These are phyloP conservation scores for Pemphredon lugubris DNA, from an alignment of 2,888 invertebrate genomes.

Conservation along the genomic window DNA sequence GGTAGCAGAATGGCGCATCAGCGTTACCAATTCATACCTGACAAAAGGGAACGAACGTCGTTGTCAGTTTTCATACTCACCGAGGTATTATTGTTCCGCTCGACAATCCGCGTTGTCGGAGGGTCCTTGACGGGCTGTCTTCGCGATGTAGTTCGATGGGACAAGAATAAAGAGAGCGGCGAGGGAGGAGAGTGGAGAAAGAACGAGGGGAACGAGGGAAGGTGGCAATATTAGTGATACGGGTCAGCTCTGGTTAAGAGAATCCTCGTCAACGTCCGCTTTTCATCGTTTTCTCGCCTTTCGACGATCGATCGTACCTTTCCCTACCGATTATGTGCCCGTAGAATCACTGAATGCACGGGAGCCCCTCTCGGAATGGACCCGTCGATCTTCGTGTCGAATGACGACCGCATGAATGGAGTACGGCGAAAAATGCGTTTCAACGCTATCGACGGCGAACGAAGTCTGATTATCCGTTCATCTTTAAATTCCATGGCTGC, in stretches of 20 bases:
- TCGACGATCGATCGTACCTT: slow-evolving; percentile 7
- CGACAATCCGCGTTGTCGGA: slow-evolving; percentile 7
- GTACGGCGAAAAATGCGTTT: too few species aligned
- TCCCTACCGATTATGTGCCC: too few species aligned
- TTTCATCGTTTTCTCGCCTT: slow-evolving; percentile 48
- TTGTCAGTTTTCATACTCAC: slow-evolving; percentile 24
- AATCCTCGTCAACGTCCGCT: slow-evolving; percentile 49
- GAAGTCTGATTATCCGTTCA: too few species aligned
- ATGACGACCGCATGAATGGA: too few species aligned
- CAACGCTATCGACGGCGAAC: too few species aligned
- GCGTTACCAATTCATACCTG: slow-evolving; percentile 12
- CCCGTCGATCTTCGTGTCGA: too few species aligned
- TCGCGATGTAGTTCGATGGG: slow-evolving; percentile 26
- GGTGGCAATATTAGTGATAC: slow-evolving; percentile 1
- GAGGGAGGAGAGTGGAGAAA: neutral
- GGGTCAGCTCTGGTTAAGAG: slow-evolving; percentile 25
- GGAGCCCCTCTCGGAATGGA: too few species aligned
- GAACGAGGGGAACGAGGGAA: neutral
- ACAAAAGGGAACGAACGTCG: slow-evolving; percentile 44
- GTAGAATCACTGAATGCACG: too few species aligned
- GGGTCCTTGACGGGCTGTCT: slow-evolving; percentile 40
- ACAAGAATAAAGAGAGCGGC: slow-evolving; percentile 24
- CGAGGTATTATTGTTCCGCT: slow-evolving; percentile 34
- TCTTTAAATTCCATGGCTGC: too few species aligned
- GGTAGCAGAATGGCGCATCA: too few species aligned